phyloP scores from a whole-genome alignment of 92 coral and sea anemone genomes.

The Phymanthus crucifer region DNA sequence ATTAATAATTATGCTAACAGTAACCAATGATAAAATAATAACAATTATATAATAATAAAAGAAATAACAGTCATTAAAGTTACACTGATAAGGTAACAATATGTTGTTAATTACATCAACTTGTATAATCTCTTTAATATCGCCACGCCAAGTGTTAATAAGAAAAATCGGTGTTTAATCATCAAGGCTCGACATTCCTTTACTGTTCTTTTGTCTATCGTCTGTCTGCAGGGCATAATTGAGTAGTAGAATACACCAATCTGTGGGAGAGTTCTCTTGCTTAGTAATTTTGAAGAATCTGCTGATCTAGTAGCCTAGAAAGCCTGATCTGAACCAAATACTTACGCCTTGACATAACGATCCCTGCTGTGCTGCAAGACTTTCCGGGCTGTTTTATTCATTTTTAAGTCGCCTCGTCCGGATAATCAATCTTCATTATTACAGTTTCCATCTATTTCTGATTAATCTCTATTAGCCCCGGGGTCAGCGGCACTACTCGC shows the following conservation, averaged over 20 bases:
- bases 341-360: background rate
- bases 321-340: background rate
- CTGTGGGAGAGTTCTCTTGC: background rate
- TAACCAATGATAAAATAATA: too few species aligned
- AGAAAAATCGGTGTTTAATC: too few species aligned
- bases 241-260: background rate
- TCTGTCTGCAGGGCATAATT: background rate
- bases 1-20: too few species aligned
- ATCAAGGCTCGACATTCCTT: background rate
- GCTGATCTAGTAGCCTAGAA: background rate
- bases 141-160: too few species aligned
- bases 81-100: background rate
- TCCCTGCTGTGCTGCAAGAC: background rate
- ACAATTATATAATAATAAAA: too few species aligned
- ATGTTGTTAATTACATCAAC: too few species aligned
- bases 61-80: background rate
- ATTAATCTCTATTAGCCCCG: background rate
- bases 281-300: background rate
- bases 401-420: background rate
- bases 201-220: background rate
- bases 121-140: too few species aligned
- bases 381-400: background rate
- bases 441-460: background rate
- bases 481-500: background rate
- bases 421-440: constrained; percentile 5